Conservation (phyloP, 2,888 invertebrate genomes). For the Scelioninae gen. 2 region DNA sequence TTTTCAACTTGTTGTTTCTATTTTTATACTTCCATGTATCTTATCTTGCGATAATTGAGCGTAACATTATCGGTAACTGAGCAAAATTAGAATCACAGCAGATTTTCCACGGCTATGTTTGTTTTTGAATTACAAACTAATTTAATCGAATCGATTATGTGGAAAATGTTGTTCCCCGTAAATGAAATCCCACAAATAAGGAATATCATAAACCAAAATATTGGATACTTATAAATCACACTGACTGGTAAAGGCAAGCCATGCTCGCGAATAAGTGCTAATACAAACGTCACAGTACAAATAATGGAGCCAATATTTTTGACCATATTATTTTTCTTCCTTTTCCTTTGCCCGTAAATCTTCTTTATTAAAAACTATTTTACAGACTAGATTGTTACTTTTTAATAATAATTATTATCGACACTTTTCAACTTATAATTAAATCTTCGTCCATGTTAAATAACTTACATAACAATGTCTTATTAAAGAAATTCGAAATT, state of each 20-base stretch:
- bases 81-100: conserved; percentile 68
- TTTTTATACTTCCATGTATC: conserved; percentile 11
- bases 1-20: too few relatives aligned
- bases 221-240: conserved; percentile 4
- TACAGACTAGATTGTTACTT: not conserved
- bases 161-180: conserved; percentile 1
- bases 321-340: not conserved
- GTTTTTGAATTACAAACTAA: conserved; percentile 14
- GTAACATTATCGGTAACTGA: conserved; percentile 65
- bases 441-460: not conserved
- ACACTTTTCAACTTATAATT: not conserved
- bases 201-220: not conserved
- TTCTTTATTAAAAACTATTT: not conserved
- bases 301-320: conserved; percentile 27
- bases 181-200: conserved; percentile 16
- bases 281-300: conserved; percentile 26
- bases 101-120: conserved; percentile 48
- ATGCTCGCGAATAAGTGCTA: not conserved
- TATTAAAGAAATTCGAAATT: not conserved
- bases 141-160: not conserved
- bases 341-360: not conserved
- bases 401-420: not conserved
- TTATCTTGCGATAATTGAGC: conserved; percentile 62
- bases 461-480: not conserved
- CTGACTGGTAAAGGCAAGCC: conserved; percentile 24